These are phyloP conservation scores for Melitaea athalia DNA, from an alignment of 2,888 invertebrate genomes.

Conservation along the genomic window DNA sequence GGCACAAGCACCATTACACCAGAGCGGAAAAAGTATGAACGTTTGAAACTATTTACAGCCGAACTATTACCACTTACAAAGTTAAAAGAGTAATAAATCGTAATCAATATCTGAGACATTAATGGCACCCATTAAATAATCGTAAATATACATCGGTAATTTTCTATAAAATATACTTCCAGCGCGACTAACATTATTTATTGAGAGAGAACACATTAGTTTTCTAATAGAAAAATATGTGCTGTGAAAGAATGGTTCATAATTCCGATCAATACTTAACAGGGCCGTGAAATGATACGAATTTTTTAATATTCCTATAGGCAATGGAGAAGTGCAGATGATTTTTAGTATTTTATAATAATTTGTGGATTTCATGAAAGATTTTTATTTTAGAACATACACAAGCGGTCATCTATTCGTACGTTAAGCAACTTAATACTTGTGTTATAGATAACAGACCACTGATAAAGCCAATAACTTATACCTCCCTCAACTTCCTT, in stretches of 20 bases:
- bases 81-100: constrained; percentile 58
- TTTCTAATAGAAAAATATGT: constrained; percentile 24
- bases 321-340: too few species aligned
- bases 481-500: too few species aligned
- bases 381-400: too few species aligned
- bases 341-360: too few species aligned
- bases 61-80: constrained; percentile 17
- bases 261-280: neutral
- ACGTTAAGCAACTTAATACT: too few species aligned
- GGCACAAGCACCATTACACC: too few species aligned
- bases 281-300: neutral
- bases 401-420: too few species aligned
- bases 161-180: constrained; percentile 24
- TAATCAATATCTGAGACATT: constrained; percentile 63
- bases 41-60: neutral
- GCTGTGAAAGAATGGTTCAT: constrained; percentile 9
- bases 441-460: too few species aligned
- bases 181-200: constrained; percentile 23
- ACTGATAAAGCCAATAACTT: too few species aligned
- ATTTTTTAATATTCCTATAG: too few species aligned
- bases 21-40: too few species aligned
- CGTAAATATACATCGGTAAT: constrained; percentile 45
- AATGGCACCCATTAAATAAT: constrained; percentile 72
- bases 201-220: constrained; percentile 25
- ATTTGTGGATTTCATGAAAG: too few species aligned